Percentiles rank a stretch among this genome's conserved stretches.
These are phyloP conservation scores for Gila robusta DNA, from an alignment of 2,797 vertebrate genomes.

Conservation along the genomic window DNA sequence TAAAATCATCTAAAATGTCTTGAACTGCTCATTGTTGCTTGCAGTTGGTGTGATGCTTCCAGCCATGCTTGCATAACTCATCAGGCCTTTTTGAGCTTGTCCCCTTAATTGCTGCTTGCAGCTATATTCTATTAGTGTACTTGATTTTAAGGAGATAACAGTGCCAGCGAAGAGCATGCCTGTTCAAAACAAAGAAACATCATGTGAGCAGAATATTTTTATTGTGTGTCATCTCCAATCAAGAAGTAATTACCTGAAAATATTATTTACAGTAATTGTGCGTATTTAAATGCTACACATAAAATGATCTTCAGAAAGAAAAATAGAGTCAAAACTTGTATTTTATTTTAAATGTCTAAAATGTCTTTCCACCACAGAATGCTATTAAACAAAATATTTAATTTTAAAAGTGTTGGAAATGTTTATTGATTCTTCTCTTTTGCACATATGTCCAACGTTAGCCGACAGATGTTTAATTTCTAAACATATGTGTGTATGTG, in stretches of 20 bases:
- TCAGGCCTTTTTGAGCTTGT: not conserved
- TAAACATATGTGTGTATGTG: not conserved
- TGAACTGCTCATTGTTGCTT: not conserved
- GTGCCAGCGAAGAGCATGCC: not conserved
- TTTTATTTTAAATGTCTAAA: not conserved
- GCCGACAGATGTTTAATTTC: not conserved
- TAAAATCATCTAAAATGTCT: not conserved
- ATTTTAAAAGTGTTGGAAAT: too few relatives aligned
- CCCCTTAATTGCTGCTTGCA: not conserved
- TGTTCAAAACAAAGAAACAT: not conserved
- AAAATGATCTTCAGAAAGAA: not conserved
- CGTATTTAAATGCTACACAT: not conserved
- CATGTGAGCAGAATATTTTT: not conserved
- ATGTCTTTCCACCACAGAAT: not conserved
- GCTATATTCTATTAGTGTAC: not conserved
- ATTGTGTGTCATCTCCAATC: too few relatives aligned
- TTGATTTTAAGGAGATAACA: not conserved
- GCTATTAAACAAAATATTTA: not conserved
- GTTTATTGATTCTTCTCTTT: not conserved
- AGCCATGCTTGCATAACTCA: not conserved
- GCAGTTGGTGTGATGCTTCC: not conserved
- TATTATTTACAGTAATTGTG: not conserved
- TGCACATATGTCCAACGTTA: not conserved
- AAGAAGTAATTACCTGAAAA: too few relatives aligned
- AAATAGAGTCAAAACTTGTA: not conserved